Evolutionary conservation across 2,888 invertebrate genomes (phyloP).

Genomic region (Chrysodeixis includens): DNA sequence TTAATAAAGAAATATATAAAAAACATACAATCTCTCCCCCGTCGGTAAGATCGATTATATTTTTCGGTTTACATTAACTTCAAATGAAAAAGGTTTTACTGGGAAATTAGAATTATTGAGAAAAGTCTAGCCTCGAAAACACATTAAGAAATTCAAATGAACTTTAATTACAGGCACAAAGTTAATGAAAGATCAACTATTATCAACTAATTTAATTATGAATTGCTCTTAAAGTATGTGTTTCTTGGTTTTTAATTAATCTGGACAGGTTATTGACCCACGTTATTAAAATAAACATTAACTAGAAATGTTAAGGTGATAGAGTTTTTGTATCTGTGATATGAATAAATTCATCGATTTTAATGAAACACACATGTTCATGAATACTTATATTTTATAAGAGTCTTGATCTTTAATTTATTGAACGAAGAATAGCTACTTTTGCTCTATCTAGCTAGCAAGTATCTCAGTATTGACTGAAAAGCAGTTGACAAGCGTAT

Average conservation of each 20-base stretch:
- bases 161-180: conserved; percentile 8
- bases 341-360: too few relatives aligned
- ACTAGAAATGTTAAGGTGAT: background rate
- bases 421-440: too few relatives aligned
- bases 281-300: background rate
- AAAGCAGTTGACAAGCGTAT: too few relatives aligned
- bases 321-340: too few relatives aligned
- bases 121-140: conserved; percentile 28
- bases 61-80: background rate
- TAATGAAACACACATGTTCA: too few relatives aligned
- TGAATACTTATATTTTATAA: too few relatives aligned
- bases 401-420: too few relatives aligned
- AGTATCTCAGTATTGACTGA: too few relatives aligned
- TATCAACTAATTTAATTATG: conserved; percentile 2
- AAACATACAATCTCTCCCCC: background rate
- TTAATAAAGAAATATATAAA: background rate
- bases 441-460: too few relatives aligned
- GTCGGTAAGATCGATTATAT: background rate
- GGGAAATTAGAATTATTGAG: conserved; percentile 39
- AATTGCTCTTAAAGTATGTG: background rate
- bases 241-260: background rate
- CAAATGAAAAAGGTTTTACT: background rate
- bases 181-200: conserved; percentile 11
- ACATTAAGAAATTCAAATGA: conserved; percentile 41
- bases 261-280: background rate